Base-by-base conservation (phyloP, 2,888 invertebrate species). In the Stomorhina lunata region DNA sequence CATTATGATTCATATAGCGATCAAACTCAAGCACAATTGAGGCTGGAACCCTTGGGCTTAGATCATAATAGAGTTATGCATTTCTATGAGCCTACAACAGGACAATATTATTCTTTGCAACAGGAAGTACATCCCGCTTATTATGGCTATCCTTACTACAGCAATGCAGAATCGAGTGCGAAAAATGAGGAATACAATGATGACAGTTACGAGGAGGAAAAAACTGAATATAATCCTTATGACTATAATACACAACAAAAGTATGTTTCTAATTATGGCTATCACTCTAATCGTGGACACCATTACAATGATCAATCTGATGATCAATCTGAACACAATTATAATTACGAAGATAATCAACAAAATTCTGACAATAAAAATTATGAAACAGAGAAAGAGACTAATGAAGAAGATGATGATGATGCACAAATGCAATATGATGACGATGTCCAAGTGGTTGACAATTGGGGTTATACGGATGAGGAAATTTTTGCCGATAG, bases 91-190 rank as follows among this genome's bases (percentile, higher is more conserved):
- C 76, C 84, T 6, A 27, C 43, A 9, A 43, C 84, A 0, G 55
- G 80, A 9, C 66, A 83, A 63, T 86, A 84, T 48, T 84, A 84
- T 63, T 79, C 78, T 17, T 57, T 85, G 34, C 80, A 78, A 25
- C 25, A 43, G 10, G 57, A 45, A 65, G n/a, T 53, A 27, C 50
- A 69, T 17, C 29, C 63, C 15, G 2, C 7, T 45, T 71, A 76
- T 22, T 65, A 80, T 17, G 12, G 37, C 17, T 48, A 9, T 12
- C 50, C 15, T 4, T 48, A 69, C n/a, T n/a, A n/a, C n/a, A n/a
- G n/a, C n/a, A n/a, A n/a, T n/a, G n/a, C n/a, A n/a, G n/a, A n/a
- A n/a, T n/a, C n/a, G n/a, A n/a, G n/a, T n/a, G n/a, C n/a, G n/a
- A n/a, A n/a, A n/a, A n/a, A n/a, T n/a, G n/a, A n/a, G n/a, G n/a